A percentile compares a stretch with the other conserved stretches of the same genome.
Evolutionary conservation across 2,113 vertebrate species (phyloP).

Genomic region (Dendrocopos noguchii): DNA sequence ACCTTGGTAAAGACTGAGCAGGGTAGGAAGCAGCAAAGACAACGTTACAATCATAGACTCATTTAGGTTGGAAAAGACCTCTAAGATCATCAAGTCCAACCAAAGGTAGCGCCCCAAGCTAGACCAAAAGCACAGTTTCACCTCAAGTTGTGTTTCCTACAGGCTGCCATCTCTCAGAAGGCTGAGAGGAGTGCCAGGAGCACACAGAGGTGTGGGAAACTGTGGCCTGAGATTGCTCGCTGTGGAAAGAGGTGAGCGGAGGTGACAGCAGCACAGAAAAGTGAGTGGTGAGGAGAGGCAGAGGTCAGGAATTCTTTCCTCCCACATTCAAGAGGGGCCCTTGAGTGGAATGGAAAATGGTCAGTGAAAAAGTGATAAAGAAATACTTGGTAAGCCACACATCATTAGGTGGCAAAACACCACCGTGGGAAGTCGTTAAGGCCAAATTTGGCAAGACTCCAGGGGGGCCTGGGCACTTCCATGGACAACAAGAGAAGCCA

Average conservation of each 20-base stretch:
- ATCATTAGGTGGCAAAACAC: neutral
- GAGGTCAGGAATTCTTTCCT: neutral
- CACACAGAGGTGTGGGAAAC: neutral
- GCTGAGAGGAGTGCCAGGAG: neutral
- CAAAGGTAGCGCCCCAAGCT: neutral
- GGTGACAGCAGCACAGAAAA: neutral
- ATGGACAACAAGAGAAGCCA: neutral
- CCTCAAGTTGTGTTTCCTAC: neutral
- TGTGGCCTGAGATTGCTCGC: neutral
- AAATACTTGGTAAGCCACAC: neutral
- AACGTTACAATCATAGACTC: too few relatives aligned
- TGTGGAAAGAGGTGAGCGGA: neutral
- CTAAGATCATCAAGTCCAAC: too few relatives aligned
- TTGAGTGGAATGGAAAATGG: neutral
- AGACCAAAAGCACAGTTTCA: neutral
- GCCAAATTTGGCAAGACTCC: slow-evolving; percentile 18
- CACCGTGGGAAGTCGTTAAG: neutral
- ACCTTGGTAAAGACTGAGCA: neutral
- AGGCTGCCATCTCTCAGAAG: neutral
- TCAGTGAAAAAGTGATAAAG: neutral
- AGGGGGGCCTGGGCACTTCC: neutral
- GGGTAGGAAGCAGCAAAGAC: too few relatives aligned
- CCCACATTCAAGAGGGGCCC: neutral
- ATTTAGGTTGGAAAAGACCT: too few relatives aligned
- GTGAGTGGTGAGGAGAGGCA: neutral